Evolutionary conservation across 1,140 invertebrate genomes (phyloP).

Genomic region (Ceratitis capitata): DNA sequence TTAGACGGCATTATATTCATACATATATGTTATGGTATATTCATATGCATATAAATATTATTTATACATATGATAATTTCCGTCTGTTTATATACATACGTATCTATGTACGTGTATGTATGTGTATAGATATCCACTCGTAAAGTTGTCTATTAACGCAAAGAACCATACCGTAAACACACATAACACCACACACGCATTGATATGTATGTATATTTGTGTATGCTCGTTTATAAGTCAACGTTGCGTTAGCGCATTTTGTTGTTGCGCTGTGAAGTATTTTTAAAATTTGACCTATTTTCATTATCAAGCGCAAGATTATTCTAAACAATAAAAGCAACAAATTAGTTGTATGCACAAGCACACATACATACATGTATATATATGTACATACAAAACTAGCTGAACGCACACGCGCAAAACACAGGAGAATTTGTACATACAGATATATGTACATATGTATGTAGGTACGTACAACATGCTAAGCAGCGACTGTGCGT

Average conservation of each 20-base stretch:
- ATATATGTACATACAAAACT: neutral
- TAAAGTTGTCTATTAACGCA: neutral
- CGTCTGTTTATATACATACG: neutral
- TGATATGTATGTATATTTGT: neutral
- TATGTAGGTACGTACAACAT: neutral
- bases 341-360: neutral
- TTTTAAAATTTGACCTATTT: slow-evolving; percentile 46
- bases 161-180: neutral
- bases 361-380: neutral
- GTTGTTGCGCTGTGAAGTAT: slow-evolving; percentile 26
- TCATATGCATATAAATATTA: no score
- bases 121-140: neutral
- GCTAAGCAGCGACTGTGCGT: neutral
- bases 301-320: slow-evolving; percentile 47
- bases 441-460: neutral
- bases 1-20: no score
- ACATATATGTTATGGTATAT: no score
- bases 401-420: neutral
- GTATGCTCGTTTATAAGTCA: neutral
- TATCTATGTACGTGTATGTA: neutral
- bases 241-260: neutral
- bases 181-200: neutral
- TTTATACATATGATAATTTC: neutral
- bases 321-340: slow-evolving; percentile 45
- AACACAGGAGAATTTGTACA: neutral